Evolutionary conservation across 2,888 invertebrate genomes (phyloP).

Genomic region (Platycheirus rosarum): DNA sequence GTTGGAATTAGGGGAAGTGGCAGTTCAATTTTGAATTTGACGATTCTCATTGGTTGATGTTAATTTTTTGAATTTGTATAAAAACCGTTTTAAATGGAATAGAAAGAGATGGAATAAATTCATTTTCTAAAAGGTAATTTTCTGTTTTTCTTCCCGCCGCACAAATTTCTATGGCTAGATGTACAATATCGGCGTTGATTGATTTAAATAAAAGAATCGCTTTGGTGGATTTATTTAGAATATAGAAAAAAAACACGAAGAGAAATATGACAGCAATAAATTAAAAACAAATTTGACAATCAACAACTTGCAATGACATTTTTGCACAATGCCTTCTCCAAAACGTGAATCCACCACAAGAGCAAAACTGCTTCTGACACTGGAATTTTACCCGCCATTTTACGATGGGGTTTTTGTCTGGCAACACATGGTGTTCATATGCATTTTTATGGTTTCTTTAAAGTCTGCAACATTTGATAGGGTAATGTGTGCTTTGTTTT

Average conservation of each 20-base stretch:
- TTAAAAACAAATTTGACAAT: background rate
- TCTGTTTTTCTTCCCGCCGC: slow-evolving; percentile 4
- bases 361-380: slow-evolving; percentile 48
- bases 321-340: slow-evolving; percentile 15
- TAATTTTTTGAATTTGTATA: slow-evolving; percentile 26
- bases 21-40: slow-evolving; percentile 67
- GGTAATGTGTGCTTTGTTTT: slow-evolving; percentile 8
- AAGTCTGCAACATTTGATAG: slow-evolving; percentile 47
- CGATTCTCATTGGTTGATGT: slow-evolving; percentile 64
- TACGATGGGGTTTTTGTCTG: slow-evolving; percentile 39
- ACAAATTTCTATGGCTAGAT: too few relatives aligned
- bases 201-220: background rate
- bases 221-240: background rate
- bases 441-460: slow-evolving; percentile 20
- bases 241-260: background rate
- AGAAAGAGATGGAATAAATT: slow-evolving; percentile 10
- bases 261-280: background rate
- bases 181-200: background rate
- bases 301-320: background rate
- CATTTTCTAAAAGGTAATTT: slow-evolving; percentile 3
- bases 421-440: slow-evolving; percentile 66
- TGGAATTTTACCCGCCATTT: slow-evolving; percentile 68
- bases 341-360: slow-evolving; percentile 62
- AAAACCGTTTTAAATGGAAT: slow-evolving; percentile 33
- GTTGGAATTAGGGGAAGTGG: slow-evolving; percentile 55